A percentile compares a stretch with the other conserved stretches of the same genome.
These are phyloP conservation scores for Taxidea taxus DNA, from an alignment of 2,113 vertebrate genomes.

Conservation along the genomic window DNA sequence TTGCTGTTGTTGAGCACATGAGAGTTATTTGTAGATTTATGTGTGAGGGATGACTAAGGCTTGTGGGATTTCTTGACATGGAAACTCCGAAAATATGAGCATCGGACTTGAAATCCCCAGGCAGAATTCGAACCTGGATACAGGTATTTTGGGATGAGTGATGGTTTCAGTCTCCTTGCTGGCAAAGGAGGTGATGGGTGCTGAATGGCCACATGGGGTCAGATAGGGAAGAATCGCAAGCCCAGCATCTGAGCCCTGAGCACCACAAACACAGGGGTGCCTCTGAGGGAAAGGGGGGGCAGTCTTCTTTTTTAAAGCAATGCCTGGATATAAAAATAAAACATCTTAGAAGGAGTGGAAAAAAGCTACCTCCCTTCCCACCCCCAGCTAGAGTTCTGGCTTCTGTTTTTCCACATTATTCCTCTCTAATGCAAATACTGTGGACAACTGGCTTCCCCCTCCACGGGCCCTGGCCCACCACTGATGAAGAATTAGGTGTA, in stretches of 20 bases:
- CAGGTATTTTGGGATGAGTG: not conserved
- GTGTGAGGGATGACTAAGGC: slow-evolving; percentile 65
- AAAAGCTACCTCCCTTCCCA: not conserved
- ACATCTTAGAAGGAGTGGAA: not conserved
- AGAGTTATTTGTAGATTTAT: slow-evolving; percentile 52
- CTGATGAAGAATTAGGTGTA: not conserved
- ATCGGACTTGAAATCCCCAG: slow-evolving; percentile 30
- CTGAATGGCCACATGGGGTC: not conserved
- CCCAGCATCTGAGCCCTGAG: not conserved
- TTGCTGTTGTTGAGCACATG: slow-evolving; percentile 48
- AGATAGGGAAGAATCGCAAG: not conserved
- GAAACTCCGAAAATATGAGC: slow-evolving; percentile 58
- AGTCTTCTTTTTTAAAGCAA: not conserved
- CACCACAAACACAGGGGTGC: not conserved
- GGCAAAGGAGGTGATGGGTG: not conserved
- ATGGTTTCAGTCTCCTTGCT: not conserved
- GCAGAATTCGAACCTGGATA: not conserved
- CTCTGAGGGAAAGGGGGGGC: not conserved
- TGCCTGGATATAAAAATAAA: slow-evolving; percentile 17
- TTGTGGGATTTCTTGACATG: slow-evolving; percentile 65
- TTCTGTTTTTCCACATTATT: not conserved
- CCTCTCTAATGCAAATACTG: not conserved
- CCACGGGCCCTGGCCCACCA: not conserved
- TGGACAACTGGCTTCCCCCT: not conserved
- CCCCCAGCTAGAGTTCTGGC: not conserved